Conservation (phyloP, 2,113 vertebrate genomes). For the Brachyistius frenatus region DNA sequence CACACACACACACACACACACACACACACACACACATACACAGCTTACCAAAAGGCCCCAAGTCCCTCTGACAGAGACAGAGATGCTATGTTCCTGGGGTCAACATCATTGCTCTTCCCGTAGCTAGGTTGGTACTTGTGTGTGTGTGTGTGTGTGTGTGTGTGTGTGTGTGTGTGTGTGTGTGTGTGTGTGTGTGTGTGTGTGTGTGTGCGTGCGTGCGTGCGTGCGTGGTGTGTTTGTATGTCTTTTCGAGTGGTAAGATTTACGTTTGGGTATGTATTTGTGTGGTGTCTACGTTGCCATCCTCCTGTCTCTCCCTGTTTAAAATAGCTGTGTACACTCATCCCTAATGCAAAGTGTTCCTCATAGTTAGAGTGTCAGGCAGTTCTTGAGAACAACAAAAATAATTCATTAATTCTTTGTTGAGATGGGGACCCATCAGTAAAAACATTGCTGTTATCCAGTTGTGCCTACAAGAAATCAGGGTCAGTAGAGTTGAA, state of each 20-base stretch:
- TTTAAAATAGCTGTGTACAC: conserved; percentile 25
- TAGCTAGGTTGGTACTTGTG: conserved; percentile 75
- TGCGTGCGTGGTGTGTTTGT: conserved; percentile 8
- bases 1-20: conserved; percentile 28
- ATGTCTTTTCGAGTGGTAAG: conserved; percentile 21
- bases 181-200: conserved; percentile 22
- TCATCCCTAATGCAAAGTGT: conserved; percentile 9
- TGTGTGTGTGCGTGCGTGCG: conserved; percentile 22
- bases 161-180: conserved; percentile 22
- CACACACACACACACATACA: conserved; percentile 47
- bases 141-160: conserved; percentile 42
- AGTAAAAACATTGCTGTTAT: conserved; percentile 2
- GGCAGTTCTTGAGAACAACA: neutral
- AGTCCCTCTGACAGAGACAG: conserved; percentile 87
- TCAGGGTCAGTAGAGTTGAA: conserved; percentile 18
- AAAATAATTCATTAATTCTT: too few species aligned
- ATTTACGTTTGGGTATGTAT: conserved; percentile 17
- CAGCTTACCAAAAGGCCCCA: conserved; percentile 80
- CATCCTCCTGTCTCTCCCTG: conserved; percentile 33
- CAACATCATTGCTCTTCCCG: conserved; percentile 88
- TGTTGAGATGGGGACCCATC: neutral
- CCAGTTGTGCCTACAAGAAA: conserved; percentile 30
- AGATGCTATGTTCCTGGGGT: conserved; percentile 86
- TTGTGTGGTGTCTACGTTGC: conserved; percentile 12
- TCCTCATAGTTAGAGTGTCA: neutral